Base-by-base conservation (phyloP, 2,888 invertebrate species). In the Chironomus riparius region DNA sequence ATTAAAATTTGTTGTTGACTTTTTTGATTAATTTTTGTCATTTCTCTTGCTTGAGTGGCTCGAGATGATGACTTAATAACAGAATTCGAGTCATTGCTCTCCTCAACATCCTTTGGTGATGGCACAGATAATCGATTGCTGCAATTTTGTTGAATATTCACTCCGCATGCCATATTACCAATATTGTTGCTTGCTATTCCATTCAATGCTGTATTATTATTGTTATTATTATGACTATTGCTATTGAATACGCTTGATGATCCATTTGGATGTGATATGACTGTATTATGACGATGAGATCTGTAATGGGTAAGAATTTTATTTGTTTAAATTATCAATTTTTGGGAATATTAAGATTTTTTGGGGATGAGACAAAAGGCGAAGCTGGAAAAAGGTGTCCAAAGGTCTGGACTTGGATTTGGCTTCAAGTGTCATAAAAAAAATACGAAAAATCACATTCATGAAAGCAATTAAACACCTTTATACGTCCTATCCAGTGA, bases 1-100 rank as follows among this genome's bases (percentile, higher is more conserved):
- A 71, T 71, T 71, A 56, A 71, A 71, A 71, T 12, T 24, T 65
- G 71, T 22, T 65, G 71, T 71, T 56, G 50, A 71, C 56, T 71
- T 56, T 71, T 71, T 2, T 68, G 68, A 68, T 22, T 71, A 71
- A 71, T 71, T 71, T 56, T 56, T 24, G 71, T 71, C 21, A 21
- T 70, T 47, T 18, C 38, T 48, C 47, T 10, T 70, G 18, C 47
- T 47, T 18, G 71, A 18, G 7, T 50, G 22, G 18, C 3, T 22
- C 50, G 71, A 61, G 68, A 24, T 65, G 68, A 68, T 38, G 61
- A 71, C 18, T 71, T 38, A 1, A 24, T 71, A 3, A 24, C 18
- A 10, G 56, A 56, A 47, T 28, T 56, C 48, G 47, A 12, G 69
- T 56, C 18, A 21, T 71, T 56, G 61, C 18, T 38, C 13, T 70